Base-by-base conservation (phyloP, 1,140 invertebrate genomes). In the Ceratosolen fusciceps region DNA sequence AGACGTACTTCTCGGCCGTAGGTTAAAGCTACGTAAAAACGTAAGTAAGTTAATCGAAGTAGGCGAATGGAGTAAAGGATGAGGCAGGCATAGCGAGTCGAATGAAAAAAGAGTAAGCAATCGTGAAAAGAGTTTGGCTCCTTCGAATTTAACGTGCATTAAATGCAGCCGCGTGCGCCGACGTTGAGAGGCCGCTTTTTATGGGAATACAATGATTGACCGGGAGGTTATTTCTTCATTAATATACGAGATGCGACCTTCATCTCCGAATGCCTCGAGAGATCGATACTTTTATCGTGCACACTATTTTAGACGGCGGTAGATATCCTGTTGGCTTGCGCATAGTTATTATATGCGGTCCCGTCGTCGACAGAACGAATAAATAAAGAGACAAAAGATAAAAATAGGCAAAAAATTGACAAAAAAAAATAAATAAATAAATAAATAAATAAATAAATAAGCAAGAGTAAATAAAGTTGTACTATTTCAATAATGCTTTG, bases 401-500 rank as follows among this genome's bases (percentile, higher is more conserved):
- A 52, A 72, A 56, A 72, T 12, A 72, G 24, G 26, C 26, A 72
- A 60, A 37, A 65, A 5, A n/a, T 26, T 9, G 47, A 54, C 52
- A 34, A 73, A 39, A 52, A 56, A 58, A 31, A 78, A n/a, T n/a
- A 49, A 65, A 52, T 4, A 56, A 72, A 9, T 52, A 56, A 72
- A 29, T 37, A 21, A 52, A 52, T 16, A 52, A 52, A 52, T 3
- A 52, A 47, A 54, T n/a, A 3, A 75, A 80, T 29, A 14, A 47
- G 72, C 68, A 62, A 79, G 65, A 80, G 56, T 67, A 26, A 74
- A 77, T 47, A 37, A 75, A 75, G 65, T 76, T 75, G 86, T 86
- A 88, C 83, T 86, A 87, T 87, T 88, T 88, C 85, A 88, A 86
- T 88, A 88, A 88, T 85, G 86, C 86, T 88, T 88, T 88, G 87